Base-by-base conservation (phyloP, 2,888 invertebrate species). In the Lathronympha strigana region DNA sequence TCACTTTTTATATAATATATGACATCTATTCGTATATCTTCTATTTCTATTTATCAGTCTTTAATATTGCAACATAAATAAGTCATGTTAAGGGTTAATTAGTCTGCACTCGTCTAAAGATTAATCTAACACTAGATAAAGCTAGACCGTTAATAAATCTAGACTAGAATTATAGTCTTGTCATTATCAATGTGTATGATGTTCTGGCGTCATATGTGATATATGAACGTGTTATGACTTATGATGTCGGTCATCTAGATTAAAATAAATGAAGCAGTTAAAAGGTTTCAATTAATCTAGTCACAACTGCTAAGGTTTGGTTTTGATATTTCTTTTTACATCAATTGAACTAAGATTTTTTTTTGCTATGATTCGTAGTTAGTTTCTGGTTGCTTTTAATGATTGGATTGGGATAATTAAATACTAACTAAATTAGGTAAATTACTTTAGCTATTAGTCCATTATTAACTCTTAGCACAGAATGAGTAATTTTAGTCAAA, bases 211-310 rank as follows among this genome's bases (percentile, higher is more conserved):
- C 40, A 54, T 38, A 51, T 17, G 53, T 36, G 53, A 53, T n/a
- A 28, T 21, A 53, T 55, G 21, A 51, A 33, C 33, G 19, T 54
- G 43, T 28, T 55, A 28, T 38, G n/a, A 31, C 19, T 51, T 1
- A 50, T 51, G 31, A 33, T n/a, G 15, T 15, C 38, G 11, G 54
- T 40, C 38, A 54, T 28, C 43, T 55, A 55, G 55, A 55, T 55
- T 25, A 43, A 13, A 33, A 33, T 33, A 51, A 51, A 51, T 33
- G 19, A 17, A 25, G 15, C 5, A 40, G 28, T 13, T 55, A 19
- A 13, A 40, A 5, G 21, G 9, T 54, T 19, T 28, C 23, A 9
- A 19, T 33, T 47, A 40, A 9, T 19, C 17, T 40, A 17, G 40
- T 8, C 9, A 17, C 15, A 19, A 17, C 5, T 19, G 36, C n/a